Base-by-base conservation (phyloP, 2,888 invertebrate genomes). In the Cotesia congregata region DNA sequence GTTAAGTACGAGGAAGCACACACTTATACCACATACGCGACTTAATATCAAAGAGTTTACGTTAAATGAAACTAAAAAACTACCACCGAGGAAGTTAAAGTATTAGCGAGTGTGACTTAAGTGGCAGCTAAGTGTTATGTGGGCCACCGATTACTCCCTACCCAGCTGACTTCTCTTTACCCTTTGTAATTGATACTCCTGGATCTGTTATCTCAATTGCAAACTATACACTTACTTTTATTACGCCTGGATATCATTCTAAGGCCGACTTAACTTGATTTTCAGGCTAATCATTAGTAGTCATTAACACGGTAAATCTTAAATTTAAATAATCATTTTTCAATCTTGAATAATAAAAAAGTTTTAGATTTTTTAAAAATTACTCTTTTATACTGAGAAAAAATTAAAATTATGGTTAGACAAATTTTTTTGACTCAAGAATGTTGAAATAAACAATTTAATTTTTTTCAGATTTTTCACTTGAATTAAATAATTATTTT, bases 71-170 rank as follows among this genome's bases (percentile, higher is more conserved):
- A 9, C 50, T 50, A 50, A 3, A 50, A 50, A 7, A 50, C 7
- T 12, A 50, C 50, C 50, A 50, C 50, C 61, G 39, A 64, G 71
- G 72, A 60, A 30, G 6, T 17, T 17, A 62, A 38, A 65, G 65
- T 30, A 38, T 20, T 38, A 65, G 6, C 38, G 65, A 65, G 82
- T 80, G 80, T 81, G 76, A 83, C 79, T 83, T 82, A 83, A 84
- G 82, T 84, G 80, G 80, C 67, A 81, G 71, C 80, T 82, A 81
- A 84, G 82, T 83, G 82, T 85, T 84, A 86, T 85, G 83, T 85
- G 83, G 84, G 83, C 83, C 84, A 83, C 80, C 81, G 80, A 86
- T 85, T 84, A 83, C 76, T 50, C 81, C 80, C 73, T 60, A 30
- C 30, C 59, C 30, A 61, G 62, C 59, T 15, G 71, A 79, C 77